phyloP scores from a whole-genome alignment of 2,113 vertebrate genomes.

The Uria aalge region DNA sequence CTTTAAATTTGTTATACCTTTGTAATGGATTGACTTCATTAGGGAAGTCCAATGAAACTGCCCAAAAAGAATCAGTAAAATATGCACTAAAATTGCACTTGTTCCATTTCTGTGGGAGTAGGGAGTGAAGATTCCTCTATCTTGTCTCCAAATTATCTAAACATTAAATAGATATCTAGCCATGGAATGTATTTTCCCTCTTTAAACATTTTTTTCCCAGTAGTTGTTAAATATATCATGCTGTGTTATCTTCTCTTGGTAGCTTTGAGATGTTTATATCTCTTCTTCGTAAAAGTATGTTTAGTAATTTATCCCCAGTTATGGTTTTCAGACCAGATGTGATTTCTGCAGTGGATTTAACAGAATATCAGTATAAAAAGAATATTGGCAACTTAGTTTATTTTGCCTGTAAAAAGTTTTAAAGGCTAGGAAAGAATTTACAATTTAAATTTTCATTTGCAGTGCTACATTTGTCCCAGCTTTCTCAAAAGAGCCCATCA shows the following conservation, averaged over 20 bases:
- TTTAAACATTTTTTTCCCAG: background rate
- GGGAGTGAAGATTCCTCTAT: background rate
- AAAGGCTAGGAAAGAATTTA: background rate
- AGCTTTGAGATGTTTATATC: background rate
- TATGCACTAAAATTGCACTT: background rate
- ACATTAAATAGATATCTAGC: background rate
- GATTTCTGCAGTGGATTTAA: slow-evolving; percentile 12
- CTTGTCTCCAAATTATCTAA: background rate
- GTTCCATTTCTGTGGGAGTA: background rate
- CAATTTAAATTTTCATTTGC: background rate
- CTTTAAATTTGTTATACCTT: background rate
- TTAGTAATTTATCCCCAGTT: background rate
- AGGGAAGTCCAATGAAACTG: background rate
- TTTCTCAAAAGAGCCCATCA: background rate
- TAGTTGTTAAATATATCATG: slow-evolving; percentile 6
- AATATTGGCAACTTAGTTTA: background rate
- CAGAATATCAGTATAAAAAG: background rate
- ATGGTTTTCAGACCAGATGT: background rate
- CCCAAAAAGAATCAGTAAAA: background rate
- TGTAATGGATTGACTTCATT: background rate
- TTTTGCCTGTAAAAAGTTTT: background rate
- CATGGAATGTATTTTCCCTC: slow-evolving; percentile 1
- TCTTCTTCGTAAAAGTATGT: background rate
- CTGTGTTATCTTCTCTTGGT: background rate
- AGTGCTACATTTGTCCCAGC: background rate